A percentile compares a stretch with the other conserved stretches of the same genome.
These are phyloP conservation scores for Acrocera orbiculus DNA, from an alignment of 2,888 invertebrate genomes.

Conservation along the genomic window DNA sequence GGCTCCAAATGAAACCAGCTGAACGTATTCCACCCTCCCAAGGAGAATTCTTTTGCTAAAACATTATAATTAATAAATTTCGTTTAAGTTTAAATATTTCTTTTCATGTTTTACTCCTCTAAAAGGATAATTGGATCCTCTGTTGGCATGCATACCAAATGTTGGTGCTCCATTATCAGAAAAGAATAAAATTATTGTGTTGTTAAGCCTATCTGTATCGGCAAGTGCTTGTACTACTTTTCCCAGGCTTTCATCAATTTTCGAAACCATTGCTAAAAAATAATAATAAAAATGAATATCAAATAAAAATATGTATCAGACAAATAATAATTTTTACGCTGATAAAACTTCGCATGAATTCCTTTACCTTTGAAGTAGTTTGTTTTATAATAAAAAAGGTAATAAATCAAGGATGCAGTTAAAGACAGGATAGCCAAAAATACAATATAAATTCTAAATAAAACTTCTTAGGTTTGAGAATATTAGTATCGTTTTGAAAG, in stretches of 20 bases:
- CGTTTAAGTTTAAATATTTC: too few relatives aligned
- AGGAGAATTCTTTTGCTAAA: slow-evolving; percentile 52
- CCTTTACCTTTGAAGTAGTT: too few relatives aligned
- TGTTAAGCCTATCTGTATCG: slow-evolving; percentile 48
- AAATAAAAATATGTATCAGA: slow-evolving; percentile 20
- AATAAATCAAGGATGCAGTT: too few relatives aligned
- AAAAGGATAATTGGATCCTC: slow-evolving; percentile 63
- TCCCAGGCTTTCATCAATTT: slow-evolving; percentile 71
- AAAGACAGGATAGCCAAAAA: too few relatives aligned
- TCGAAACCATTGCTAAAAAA: slow-evolving; percentile 60
- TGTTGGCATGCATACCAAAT: slow-evolving; percentile 49
- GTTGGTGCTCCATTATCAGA: slow-evolving; percentile 81
- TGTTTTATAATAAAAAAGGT: too few relatives aligned
- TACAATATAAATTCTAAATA: too few relatives aligned
- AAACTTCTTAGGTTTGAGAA: too few relatives aligned
- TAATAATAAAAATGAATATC: background rate
- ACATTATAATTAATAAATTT: too few relatives aligned
- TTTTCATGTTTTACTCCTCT: slow-evolving; percentile 41
- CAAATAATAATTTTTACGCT: slow-evolving; percentile 19
- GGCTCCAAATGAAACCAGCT: slow-evolving; percentile 58
- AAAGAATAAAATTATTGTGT: slow-evolving; percentile 69
- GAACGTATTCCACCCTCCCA: slow-evolving; percentile 77
- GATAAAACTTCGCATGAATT: too few relatives aligned
- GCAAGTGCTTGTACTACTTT: slow-evolving; percentile 50
- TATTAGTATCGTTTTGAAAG: too few relatives aligned